A percentile compares a stretch with the other conserved stretches of the same genome.
phyloP scores from a whole-genome alignment of 2,888 invertebrate genomes.

The Rhamnusium bicolor region DNA sequence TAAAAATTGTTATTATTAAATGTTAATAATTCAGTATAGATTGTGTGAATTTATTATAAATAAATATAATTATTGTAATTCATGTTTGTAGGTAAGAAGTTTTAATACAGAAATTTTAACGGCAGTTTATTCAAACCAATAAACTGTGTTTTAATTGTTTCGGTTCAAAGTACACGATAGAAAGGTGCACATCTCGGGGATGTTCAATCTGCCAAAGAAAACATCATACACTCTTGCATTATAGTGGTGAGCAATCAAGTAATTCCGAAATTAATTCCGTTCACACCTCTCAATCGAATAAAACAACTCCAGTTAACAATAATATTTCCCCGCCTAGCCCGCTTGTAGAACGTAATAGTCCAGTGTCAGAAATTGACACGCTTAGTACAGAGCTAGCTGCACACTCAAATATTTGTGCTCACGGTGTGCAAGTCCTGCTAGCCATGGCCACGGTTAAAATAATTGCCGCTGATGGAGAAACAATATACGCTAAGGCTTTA shows the following conservation, averaged over 20 bases:
- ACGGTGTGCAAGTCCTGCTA: slow-evolving; percentile 34
- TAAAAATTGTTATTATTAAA: too few relatives aligned
- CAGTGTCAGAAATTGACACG: background rate
- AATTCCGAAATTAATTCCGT: background rate
- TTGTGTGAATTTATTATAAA: too few relatives aligned
- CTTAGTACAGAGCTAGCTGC: background rate
- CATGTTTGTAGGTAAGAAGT: too few relatives aligned
- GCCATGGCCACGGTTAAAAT: slow-evolving; percentile 33
- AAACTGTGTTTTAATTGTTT: slow-evolving; percentile 34
- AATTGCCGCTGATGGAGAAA: slow-evolving; percentile 4
- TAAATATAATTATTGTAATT: too few relatives aligned
- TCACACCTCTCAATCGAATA: background rate
- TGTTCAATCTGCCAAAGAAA: slow-evolving; percentile 22
- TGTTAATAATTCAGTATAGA: too few relatives aligned
- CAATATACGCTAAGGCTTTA: slow-evolving; percentile 26
- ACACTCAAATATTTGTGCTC: slow-evolving; percentile 20
- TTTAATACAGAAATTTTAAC: too few relatives aligned
- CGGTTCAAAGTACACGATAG: slow-evolving; percentile 10
- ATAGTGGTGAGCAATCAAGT: background rate
- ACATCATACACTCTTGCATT: slow-evolving; percentile 28
- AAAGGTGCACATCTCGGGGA: background rate
- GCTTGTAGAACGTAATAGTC: background rate
- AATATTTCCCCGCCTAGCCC: background rate
- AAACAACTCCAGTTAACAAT: background rate
- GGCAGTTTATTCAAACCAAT: slow-evolving; percentile 19